A percentile compares a stretch with the other conserved stretches of the same genome.
Evolutionary conservation across 2,888 invertebrate species (phyloP).

Genomic region (Zygothrica quintamaculata): DNA sequence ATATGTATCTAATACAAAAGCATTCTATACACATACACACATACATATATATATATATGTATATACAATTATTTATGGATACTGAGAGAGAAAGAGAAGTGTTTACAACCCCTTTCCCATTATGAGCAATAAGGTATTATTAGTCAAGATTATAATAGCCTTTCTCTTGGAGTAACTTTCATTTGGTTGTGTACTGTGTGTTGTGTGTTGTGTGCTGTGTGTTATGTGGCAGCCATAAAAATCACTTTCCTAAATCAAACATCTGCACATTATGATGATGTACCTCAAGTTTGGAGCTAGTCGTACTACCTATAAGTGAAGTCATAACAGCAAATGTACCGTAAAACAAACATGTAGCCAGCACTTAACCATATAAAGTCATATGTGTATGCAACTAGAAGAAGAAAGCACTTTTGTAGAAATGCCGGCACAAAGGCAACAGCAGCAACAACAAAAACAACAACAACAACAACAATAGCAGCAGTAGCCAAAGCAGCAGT

Average conservation of each 20-base stretch:
- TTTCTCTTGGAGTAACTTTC: conserved; percentile 46
- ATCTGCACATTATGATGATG: conserved; percentile 42
- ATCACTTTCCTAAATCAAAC: conserved; percentile 63
- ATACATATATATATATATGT: too few relatives aligned
- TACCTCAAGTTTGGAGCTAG: too few relatives aligned
- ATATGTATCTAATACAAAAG: too few relatives aligned
- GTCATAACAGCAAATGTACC: conserved; percentile 77
- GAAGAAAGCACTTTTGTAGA: conserved; percentile 60
- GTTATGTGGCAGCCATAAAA: conserved; percentile 30
- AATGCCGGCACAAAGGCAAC: conserved; percentile 60
- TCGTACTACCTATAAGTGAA: conserved; percentile 46
- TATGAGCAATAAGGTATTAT: conserved; percentile 6
- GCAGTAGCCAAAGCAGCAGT: conserved; percentile 26
- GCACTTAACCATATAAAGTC: conserved; percentile 68
- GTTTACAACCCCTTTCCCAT: conserved; percentile 8
- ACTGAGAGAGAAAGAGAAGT: neutral
- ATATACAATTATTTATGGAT: too few relatives aligned
- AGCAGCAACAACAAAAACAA: conserved; percentile 10
- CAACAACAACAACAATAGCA: conserved; percentile 22
- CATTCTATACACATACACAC: neutral
- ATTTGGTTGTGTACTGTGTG: conserved; percentile 22
- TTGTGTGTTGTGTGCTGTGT: neutral
- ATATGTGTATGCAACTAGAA: conserved; percentile 29
- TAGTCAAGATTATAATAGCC: conserved; percentile 1
- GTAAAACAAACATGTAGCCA: conserved; percentile 70